Percentiles rank a stretch among this genome's conserved stretches.
Conservation (phyloP, 2,797 vertebrate genomes). For the Phoxinus dragarum region DNA sequence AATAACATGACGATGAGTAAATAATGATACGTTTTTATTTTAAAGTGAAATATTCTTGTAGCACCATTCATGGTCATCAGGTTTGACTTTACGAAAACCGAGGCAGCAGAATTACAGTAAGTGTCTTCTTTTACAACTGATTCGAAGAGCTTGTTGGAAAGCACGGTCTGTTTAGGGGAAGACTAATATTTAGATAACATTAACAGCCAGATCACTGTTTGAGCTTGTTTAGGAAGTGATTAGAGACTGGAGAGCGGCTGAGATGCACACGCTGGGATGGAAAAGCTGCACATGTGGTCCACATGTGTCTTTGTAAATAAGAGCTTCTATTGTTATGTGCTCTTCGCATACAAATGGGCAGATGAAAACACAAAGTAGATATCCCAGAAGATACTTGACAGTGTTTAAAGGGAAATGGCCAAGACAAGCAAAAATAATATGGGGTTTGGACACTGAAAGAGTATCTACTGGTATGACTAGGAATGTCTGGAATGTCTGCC, state of each 20-base stretch:
- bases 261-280: conserved; percentile 31
- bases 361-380: conserved; percentile 66
- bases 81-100: conserved; percentile 26
- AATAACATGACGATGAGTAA: not conserved
- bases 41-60: not conserved
- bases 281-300: conserved; percentile 66
- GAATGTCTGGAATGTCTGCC: conserved; percentile 79
- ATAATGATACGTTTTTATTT: not conserved
- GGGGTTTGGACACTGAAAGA: conserved; percentile 62
- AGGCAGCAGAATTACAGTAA: conserved; percentile 19
- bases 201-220: conserved; percentile 51
- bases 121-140: conserved; percentile 8
- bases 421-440: conserved; percentile 55
- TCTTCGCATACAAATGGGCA: conserved; percentile 62
- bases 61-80: not conserved
- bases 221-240: conserved; percentile 58
- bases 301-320: conserved; percentile 64
- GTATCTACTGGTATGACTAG: conserved; percentile 69
- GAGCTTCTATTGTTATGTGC: conserved; percentile 41
- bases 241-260: conserved; percentile 45
- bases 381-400: conserved; percentile 62
- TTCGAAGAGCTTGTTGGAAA: conserved; percentile 39
- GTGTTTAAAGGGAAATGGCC: conserved; percentile 47
- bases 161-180: conserved; percentile 29
- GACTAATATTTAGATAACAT: conserved; percentile 57